Evolutionary conservation across 2,113 vertebrate species (phyloP), one percentile per base, ranked within the genome.

Genomic region (Chloropsis cyanopogon): DNA sequence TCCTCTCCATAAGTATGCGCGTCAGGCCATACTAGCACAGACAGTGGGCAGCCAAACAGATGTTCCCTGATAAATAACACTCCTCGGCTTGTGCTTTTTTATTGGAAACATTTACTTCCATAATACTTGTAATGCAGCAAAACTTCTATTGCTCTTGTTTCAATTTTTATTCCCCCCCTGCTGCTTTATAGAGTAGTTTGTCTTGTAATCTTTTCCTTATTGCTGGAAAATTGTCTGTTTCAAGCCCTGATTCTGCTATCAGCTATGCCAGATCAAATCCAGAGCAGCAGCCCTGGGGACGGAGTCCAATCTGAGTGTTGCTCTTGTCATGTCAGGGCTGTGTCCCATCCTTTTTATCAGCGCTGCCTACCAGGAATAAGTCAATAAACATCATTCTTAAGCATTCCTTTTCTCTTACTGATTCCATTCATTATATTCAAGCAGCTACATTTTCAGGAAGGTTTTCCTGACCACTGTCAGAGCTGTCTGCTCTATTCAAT

Each of bases 171-270:
- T 23, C 23, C 33, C 35, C 7, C 7, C 31, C 37, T 12, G 12
- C 39, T 83, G 75, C 79, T 88, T 93, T 82, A 60, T 60, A 57
- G 78, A 82, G 61, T 53, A 61, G 53, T 82, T 93, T 91, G 61
- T 81, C 80, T 69, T 88, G 68, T 82, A 82, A 86, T 94, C 60
- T 64, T 86, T 72, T 72, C 46, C 66, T 92, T 73, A 83, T 83
- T 93, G 86, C 86, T 77, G 59, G 88, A 88, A 93, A 93, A 86
- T 82, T 90, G 88, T 78, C 56, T 42, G 26, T 86, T 94, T 94
- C 83, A 54, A 88, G 56, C 68, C 41, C n/a, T 65, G 66, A 53
- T 82, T 85, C 71, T 88, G 2, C 79, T 73, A 61, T 93, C 76
- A 78, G 80, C 88, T 70, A 8, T 88, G 82, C 63, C 68, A 80